Conservation (phyloP, 2,113 vertebrate genomes). For the Microcebus tavaratra region DNA sequence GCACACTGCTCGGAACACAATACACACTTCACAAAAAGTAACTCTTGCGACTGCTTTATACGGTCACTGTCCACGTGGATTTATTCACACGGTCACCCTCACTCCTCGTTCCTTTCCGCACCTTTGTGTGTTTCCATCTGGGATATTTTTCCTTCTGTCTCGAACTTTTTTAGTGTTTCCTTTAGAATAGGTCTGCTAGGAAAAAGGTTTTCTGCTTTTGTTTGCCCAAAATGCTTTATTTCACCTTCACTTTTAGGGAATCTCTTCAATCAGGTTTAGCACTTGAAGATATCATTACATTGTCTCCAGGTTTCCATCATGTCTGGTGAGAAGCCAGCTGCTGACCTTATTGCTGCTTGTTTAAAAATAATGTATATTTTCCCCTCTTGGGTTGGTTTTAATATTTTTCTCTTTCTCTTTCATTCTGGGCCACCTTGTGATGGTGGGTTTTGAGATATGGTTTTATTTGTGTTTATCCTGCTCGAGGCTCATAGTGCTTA, state of each 20-base stretch:
- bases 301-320: neutral
- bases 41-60: neutral
- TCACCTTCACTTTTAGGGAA: neutral
- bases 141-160: neutral
- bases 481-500: neutral
- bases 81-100: neutral
- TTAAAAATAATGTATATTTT: neutral
- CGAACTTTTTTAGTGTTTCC: neutral
- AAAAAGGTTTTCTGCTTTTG: neutral
- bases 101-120: neutral
- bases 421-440: neutral
- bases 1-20: neutral
- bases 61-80: rapidly evolving
- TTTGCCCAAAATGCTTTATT: neutral
- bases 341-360: neutral
- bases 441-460: neutral
- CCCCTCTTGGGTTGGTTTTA: neutral
- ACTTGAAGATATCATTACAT: neutral
- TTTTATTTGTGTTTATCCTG: neutral
- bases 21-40: neutral
- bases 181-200: neutral
- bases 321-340: neutral
- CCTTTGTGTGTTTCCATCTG: neutral
- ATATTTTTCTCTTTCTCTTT: neutral
- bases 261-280: neutral